Base-by-base conservation (phyloP, 2,113 vertebrate genomes). In the Orycteropus afer region DNA sequence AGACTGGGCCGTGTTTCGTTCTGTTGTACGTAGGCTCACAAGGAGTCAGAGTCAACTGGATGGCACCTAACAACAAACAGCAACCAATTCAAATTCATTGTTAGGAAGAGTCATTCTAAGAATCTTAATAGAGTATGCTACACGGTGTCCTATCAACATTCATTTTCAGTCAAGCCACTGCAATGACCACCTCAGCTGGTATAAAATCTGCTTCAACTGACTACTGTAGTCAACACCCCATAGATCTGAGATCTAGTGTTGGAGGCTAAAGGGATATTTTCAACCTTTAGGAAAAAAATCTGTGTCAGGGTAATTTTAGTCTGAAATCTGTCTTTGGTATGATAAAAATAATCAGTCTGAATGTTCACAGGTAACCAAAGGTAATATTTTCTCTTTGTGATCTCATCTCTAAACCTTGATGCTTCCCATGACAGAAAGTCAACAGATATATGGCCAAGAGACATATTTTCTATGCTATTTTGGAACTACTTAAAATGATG, bases 401-500 rank as follows among this genome's bases (percentile, higher is more conserved):
- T 86, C 25, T 93, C 40, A 76, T 34, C 18, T 71, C 78, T 53
- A 95, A 92, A 80, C 65, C 67, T 57, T 87, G 6, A 32, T 27
- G 92, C 71, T 93, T 91, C 25, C 80, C n/a, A 67, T 79, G 81
- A 85, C 13, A 93, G 32, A 82, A 40, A 69, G 53, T 22, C 53
- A 95, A 96, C n/a, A 79, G 83, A 86, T 74, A 18, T 22, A 85
- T 6, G 11, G 49, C 7, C 29, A 92, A 85, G 18, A 3, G n/a
- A 37, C 0, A 9, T 71, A 80, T 74, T 65, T 87, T 90, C 84
- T 78, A 45, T 90, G n/a, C 3, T n/a, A 74, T 49, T 93, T 81
- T 86, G 14, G 69, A 92, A 77, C 51, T 81, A 93, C 37, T 89
- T 77, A 95, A 93, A 94, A 86, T 93, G 45, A 80, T 94, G 11